Evolutionary conservation across 2,797 vertebrate species (phyloP), one percentile per base, ranked within the genome.

Genomic region (Hippoglossus hippoglossus): DNA sequence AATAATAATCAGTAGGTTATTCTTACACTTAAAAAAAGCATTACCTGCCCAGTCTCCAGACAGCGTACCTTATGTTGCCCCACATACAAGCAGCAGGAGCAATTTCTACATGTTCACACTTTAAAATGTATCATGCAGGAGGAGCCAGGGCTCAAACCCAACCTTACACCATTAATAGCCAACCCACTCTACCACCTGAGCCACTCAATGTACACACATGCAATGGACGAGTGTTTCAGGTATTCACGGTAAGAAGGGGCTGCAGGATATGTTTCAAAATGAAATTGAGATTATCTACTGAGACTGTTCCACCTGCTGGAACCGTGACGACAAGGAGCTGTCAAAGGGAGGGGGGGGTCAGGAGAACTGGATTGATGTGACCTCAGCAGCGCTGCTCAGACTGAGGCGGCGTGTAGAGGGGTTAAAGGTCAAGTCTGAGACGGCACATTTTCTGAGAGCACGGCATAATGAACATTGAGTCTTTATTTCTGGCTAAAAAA

Each of bases 371-470:
- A 55, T 26, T 56, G 54, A 11, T 36, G 8, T 8, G 25, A 31
- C 53, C 53, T 31, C 15, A 31, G 46, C 16, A n/a, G 28, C 28
- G 6, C 6, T 25, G 5, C 51, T 53, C 1, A 39, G 28, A 50
- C 24, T 50, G 36, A 59, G 6, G 47, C 2, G 13, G 36, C 6
- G 18, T n/a, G 19, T 1, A 0, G 18, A 46, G 36, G 41, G 71
- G 24, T 69, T 51, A 59, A 26, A 64, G 55, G 71, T 80, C 71
- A 46, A 10, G 15, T 58, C 24, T 68, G 61, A 58, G 60, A 6
- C 19, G 12, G 39, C 26, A 22, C 2, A 56, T 71, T 63, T 44
- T 31, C 51, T 24, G 5, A 22, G 13, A 51, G 13, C 26, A 1
- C 0, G 5, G 21, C 12, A 15, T 12, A 6, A 8, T 9, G 9